Evolutionary conservation across 2,888 invertebrate species (phyloP).

Genomic region (Tachina fera): DNA sequence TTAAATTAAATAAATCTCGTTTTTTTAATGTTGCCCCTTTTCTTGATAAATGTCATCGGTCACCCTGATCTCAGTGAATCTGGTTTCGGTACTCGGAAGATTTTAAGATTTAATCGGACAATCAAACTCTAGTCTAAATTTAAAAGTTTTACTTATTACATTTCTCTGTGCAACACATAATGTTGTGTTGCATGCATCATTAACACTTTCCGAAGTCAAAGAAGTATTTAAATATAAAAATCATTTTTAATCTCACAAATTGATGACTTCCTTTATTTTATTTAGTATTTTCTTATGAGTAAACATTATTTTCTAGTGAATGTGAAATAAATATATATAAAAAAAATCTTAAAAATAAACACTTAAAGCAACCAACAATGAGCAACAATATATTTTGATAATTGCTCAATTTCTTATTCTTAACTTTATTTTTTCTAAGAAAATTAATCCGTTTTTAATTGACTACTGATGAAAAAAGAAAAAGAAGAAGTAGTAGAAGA

Average conservation of each 20-base stretch:
- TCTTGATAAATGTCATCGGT: no score
- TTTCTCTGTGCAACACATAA: constrained; percentile 2
- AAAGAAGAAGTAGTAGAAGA: neutral
- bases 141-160: neutral
- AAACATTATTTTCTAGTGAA: constrained; percentile 36
- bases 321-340: neutral
- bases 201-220: constrained; percentile 39
- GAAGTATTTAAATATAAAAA: constrained; percentile 20
- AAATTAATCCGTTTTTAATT: constrained; percentile 71
- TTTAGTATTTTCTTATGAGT: neutral
- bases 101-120: no score
- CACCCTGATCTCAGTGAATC: no score
- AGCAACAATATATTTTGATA: constrained; percentile 67
- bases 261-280: constrained; percentile 44
- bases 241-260: constrained; percentile 38
- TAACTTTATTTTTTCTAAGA: constrained; percentile 44
- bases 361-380: constrained; percentile 57
- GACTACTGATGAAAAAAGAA: constrained; percentile 55
- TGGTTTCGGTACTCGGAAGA: no score
- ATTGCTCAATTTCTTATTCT: constrained; percentile 68
- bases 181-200: constrained; percentile 52
- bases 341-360: constrained; percentile 13
- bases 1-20: no score
- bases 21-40: no score
- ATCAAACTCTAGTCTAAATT: neutral